These are phyloP conservation scores for Zaprionus tsacasi DNA, from an alignment of 1,140 invertebrate genomes.

Conservation along the genomic window DNA sequence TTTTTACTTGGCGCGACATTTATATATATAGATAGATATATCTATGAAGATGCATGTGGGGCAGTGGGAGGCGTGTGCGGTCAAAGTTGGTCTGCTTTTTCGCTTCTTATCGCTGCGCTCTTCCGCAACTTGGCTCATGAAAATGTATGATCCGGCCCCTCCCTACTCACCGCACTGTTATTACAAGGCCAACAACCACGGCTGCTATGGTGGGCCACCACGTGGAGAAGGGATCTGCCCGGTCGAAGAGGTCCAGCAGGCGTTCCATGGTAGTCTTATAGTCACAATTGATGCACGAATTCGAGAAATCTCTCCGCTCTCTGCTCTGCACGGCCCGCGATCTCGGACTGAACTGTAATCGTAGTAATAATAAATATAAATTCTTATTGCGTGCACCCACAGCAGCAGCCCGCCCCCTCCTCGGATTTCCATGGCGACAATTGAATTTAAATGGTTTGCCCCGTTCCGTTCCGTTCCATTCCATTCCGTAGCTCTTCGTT, in stretches of 20 bases:
- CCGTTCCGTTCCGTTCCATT: slow-evolving; percentile 17
- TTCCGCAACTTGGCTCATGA: slow-evolving; percentile 59
- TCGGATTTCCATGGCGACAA: slow-evolving; percentile 64
- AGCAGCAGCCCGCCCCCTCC: background rate
- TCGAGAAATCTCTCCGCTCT: slow-evolving; percentile 17
- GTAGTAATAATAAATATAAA: slow-evolving; percentile 71
- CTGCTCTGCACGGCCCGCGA: slow-evolving; percentile 53
- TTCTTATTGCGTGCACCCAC: slow-evolving; percentile 60
- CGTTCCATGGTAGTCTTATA: slow-evolving; percentile 51
- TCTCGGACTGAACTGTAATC: slow-evolving; percentile 59
- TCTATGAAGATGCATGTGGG: slow-evolving; percentile 4
- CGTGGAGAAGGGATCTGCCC: slow-evolving; percentile 82
- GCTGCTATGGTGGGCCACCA: slow-evolving; percentile 84
- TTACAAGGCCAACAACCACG: slow-evolving; percentile 71
- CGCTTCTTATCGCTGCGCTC: slow-evolving; percentile 47
- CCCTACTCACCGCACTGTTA: slow-evolving; percentile 79
- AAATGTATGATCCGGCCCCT: slow-evolving; percentile 41
- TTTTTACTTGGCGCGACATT: slow-evolving; percentile 65
- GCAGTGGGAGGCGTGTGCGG: slow-evolving; percentile 48
- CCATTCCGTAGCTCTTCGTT: too few species aligned
- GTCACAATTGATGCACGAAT: slow-evolving; percentile 53
- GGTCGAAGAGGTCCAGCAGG: slow-evolving; percentile 73
- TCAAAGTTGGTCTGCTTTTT: slow-evolving; percentile 53
- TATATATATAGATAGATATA: slow-evolving; percentile 36
- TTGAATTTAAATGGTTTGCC: slow-evolving; percentile 76